phyloP scores from a whole-genome alignment of 2,797 vertebrate genomes.

The Xenops minutus region DNA sequence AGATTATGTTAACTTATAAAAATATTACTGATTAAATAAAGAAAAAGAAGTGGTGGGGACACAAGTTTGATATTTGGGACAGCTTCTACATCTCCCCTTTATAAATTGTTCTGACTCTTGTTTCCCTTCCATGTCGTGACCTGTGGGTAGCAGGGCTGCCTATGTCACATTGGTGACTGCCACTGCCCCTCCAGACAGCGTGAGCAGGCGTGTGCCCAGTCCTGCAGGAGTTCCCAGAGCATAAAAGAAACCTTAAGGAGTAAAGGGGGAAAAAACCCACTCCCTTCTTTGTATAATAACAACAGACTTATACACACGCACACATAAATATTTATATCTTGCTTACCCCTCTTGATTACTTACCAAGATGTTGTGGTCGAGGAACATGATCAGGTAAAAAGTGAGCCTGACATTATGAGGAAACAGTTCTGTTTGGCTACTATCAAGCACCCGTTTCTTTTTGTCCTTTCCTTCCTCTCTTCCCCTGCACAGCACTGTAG shows the following conservation, averaged over 20 bases:
- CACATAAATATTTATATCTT: not conserved
- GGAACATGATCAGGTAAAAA: not conserved
- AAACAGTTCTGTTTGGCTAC: not conserved
- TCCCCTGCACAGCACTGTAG: not conserved
- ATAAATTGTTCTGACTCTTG: not conserved
- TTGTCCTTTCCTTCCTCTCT: not conserved
- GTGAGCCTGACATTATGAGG: not conserved
- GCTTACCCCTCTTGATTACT: not conserved
- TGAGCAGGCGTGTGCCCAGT: rapidly evolving
- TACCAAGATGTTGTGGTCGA: not conserved
- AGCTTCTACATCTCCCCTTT: not conserved
- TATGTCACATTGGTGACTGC: rapidly evolving
- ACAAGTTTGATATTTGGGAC: not conserved
- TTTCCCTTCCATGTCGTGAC: not conserved
- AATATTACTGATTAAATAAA: not conserved
- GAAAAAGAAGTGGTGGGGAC: not conserved
- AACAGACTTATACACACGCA: not conserved
- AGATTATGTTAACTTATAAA: not conserved
- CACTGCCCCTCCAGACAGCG: rapidly evolving
- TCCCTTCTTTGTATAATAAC: not conserved
- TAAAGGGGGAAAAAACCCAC: not conserved
- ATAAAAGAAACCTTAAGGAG: not conserved
- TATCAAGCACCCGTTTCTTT: not conserved
- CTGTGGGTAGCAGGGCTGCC: not conserved
- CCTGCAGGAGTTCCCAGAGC: not conserved